A percentile compares a stretch with the other conserved stretches of the same genome.
phyloP scores from a whole-genome alignment of 2,888 invertebrate species.

The Cybosia mesomella region DNA sequence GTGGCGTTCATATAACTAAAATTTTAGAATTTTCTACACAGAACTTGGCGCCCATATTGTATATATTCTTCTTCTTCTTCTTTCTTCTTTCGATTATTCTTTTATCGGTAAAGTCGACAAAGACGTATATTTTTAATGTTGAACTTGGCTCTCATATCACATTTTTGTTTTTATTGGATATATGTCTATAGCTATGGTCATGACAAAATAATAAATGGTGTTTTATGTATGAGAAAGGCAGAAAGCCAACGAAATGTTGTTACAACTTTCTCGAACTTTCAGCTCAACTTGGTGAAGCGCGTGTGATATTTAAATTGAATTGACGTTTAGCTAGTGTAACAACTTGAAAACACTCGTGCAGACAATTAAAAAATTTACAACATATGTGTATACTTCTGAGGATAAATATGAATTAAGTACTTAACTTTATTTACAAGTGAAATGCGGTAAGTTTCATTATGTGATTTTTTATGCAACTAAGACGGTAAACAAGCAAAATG shows the following conservation, averaged over 20 bases:
- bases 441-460: background rate
- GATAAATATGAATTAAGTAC: background rate
- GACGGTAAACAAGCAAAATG: background rate
- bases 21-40: slow-evolving; percentile 5
- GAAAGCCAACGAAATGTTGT: slow-evolving; percentile 49
- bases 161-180: too few relatives aligned
- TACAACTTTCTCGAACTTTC: slow-evolving; percentile 64
- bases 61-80: too few relatives aligned
- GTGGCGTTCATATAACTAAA: too few relatives aligned
- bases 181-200: slow-evolving; percentile 28
- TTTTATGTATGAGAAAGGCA: slow-evolving; percentile 56
- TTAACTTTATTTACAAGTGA: background rate
- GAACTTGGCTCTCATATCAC: too few relatives aligned
- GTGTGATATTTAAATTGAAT: background rate
- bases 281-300: slow-evolving; percentile 39
- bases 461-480: background rate
- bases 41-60: too few relatives aligned
- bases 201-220: slow-evolving; percentile 43
- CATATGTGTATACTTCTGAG: background rate
- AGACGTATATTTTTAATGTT: too few relatives aligned
- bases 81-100: too few relatives aligned
- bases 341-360: background rate
- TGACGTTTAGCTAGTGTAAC: background rate
- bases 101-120: too few relatives aligned
- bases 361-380: background rate